Evolutionary conservation across 2,797 vertebrate genomes (phyloP).

Genomic region (Propithecus deckenii): DNA sequence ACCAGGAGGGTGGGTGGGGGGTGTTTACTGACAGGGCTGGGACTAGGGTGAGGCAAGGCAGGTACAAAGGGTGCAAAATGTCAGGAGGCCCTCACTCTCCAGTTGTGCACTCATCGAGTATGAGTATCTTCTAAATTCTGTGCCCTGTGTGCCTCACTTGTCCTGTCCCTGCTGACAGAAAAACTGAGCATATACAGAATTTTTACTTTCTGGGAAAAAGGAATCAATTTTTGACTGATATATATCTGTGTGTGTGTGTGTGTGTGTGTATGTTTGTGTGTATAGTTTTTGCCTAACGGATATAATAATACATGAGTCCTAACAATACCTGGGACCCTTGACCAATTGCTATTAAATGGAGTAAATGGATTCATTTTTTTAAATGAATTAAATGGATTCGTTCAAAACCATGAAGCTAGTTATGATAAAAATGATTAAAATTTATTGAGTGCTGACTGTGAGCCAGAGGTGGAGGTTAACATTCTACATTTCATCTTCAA

Average conservation of each 20-base stretch:
- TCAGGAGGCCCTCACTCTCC: background rate
- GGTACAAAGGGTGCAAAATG: background rate
- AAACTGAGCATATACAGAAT: background rate
- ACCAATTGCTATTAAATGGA: background rate
- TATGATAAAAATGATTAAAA: background rate
- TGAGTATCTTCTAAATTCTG: background rate
- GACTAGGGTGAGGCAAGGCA: background rate
- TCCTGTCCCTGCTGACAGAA: background rate
- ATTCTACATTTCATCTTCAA: background rate
- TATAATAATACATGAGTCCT: background rate
- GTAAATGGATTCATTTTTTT: background rate
- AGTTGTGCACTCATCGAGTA: rapidly evolving
- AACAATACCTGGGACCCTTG: background rate
- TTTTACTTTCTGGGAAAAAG: constrained; percentile 6
- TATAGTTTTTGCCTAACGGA: background rate
- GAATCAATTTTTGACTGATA: background rate
- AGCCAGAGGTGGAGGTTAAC: background rate
- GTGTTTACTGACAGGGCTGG: background rate
- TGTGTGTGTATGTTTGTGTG: background rate
- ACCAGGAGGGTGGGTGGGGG: background rate
- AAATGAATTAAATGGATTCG: background rate
- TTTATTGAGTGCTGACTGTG: background rate
- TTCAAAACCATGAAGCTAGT: background rate
- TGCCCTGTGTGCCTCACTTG: background rate
- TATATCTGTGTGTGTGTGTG: background rate